phyloP scores from a whole-genome alignment of 2,888 invertebrate species.

The Mactromeris polynyma region DNA sequence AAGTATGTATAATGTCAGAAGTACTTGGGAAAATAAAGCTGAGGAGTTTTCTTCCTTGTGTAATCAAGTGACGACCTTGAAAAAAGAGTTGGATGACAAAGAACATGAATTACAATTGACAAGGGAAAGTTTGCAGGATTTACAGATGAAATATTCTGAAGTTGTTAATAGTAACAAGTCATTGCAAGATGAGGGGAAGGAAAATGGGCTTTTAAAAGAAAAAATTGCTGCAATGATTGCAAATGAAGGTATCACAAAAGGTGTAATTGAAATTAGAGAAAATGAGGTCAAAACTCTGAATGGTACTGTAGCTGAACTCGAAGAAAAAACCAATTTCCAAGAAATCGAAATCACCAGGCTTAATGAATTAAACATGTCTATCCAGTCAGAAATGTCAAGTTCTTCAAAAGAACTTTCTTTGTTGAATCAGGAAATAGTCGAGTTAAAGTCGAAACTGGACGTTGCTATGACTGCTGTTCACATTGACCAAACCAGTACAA shows the following conservation, averaged over 20 bases:
- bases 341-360: conserved; percentile 13
- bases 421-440: conserved; percentile 48
- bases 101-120: conserved; percentile 14
- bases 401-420: background rate
- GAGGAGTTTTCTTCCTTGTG: background rate
- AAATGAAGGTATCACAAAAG: conserved; percentile 34
- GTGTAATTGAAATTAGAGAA: conserved; percentile 21
- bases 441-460: conserved; percentile 23
- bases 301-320: background rate
- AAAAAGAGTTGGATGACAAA: conserved; percentile 1
- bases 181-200: background rate
- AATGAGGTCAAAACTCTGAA: conserved; percentile 41
- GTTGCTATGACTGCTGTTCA: background rate
- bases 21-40: conserved; percentile 16
- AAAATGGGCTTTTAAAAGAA: conserved; percentile 18
- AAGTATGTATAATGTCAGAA: conserved; percentile 7
- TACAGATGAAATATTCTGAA: conserved; percentile 26
- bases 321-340: background rate
- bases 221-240: conserved; percentile 16
- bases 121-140: conserved; percentile 11
- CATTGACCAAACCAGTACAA: background rate
- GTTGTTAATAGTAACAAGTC: conserved; percentile 1
- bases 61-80: background rate
- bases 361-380: background rate
- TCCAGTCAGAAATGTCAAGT: conserved; percentile 5